Evolutionary conservation across 1,140 invertebrate genomes (phyloP).

Genomic region (Ooceraea biroi): DNA sequence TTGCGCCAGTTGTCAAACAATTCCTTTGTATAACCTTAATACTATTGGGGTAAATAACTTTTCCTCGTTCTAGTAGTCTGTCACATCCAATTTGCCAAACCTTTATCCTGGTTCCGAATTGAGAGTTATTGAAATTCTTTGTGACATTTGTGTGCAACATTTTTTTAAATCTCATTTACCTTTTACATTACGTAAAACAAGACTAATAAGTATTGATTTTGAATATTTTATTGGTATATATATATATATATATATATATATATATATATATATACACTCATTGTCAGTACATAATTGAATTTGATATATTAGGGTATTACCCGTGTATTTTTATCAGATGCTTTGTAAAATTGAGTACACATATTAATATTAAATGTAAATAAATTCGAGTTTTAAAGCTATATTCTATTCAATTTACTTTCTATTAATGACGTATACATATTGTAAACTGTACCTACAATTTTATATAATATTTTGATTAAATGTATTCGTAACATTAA

Average conservation of each 20-base stretch:
- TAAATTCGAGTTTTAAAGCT: not conserved
- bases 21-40: not conserved
- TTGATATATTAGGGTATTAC: conserved; percentile 8
- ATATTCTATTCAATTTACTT: not conserved
- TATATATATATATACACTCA: no score
- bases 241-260: no score
- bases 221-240: not conserved
- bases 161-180: not conserved
- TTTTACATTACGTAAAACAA: not conserved
- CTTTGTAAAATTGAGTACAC: not conserved
- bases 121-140: no score
- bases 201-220: not conserved
- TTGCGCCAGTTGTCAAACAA: not conserved
- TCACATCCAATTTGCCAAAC: not conserved
- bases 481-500: not conserved
- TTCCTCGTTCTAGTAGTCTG: not conserved
- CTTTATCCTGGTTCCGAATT: not conserved
- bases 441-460: not conserved
- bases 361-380: not conserved
- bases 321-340: not conserved
- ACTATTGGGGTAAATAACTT: conserved; percentile 2
- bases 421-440: not conserved
- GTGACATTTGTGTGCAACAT: not conserved
- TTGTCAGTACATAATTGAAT: conserved; percentile 4
- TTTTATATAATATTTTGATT: not conserved